phyloP scores from a whole-genome alignment of 2,888 invertebrate genomes.

The Endomychus coccineus region DNA sequence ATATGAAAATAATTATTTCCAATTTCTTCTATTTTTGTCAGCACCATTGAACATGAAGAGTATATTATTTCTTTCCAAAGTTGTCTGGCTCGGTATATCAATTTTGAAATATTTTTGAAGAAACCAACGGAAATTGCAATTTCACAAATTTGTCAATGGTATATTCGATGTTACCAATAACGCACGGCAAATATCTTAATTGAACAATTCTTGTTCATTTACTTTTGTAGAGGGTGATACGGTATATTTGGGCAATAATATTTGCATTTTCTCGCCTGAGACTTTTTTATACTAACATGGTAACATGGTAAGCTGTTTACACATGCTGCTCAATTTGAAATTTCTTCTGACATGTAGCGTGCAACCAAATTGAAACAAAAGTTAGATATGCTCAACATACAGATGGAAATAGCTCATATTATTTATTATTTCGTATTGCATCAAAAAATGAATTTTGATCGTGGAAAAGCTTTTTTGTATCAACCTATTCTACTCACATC shows the following conservation, averaged over 20 bases:
- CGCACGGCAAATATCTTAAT: background rate
- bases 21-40: background rate
- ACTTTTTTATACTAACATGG: background rate
- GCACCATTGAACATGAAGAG: too few species aligned
- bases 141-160: background rate
- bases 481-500: too few species aligned
- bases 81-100: background rate
- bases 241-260: background rate
- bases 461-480: too few species aligned
- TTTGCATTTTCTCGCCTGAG: background rate
- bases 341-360: background rate
- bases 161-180: slow-evolving; percentile 1
- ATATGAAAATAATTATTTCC: background rate
- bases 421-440: background rate
- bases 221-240: background rate
- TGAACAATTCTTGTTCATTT: background rate
- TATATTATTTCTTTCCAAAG: slow-evolving; percentile 1
- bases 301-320: background rate
- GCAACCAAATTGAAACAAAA: background rate
- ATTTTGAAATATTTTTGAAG: background rate
- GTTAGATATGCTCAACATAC: background rate
- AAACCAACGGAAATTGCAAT: background rate
- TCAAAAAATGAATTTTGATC: too few species aligned
- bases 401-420: background rate
- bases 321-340: background rate